phyloP scores from a whole-genome alignment of 1,140 invertebrate species.

The Kradibia gibbosae region DNA sequence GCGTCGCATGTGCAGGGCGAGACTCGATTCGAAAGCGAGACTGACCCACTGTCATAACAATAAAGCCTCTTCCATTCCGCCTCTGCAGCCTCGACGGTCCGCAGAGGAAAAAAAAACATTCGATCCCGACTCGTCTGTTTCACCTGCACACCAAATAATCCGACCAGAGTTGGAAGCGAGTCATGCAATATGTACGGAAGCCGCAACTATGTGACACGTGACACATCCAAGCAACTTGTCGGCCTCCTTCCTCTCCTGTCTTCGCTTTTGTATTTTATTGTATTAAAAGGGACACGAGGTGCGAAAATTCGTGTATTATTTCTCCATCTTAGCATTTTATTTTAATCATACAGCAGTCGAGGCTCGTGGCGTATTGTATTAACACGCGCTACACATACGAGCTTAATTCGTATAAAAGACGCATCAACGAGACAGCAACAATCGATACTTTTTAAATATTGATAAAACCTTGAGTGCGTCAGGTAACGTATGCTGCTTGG shows the following conservation, averaged over 20 bases:
- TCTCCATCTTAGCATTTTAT: too few species aligned
- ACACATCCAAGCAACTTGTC: background rate
- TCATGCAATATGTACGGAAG: background rate
- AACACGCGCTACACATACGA: background rate
- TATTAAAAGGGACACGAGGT: background rate
- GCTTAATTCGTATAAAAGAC: background rate
- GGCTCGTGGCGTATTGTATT: too few species aligned
- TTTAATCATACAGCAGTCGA: too few species aligned
- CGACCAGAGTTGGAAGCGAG: background rate
- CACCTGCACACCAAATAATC: constrained; percentile 2
- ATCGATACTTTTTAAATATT: background rate
- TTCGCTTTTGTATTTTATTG: background rate
- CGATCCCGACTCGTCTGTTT: background rate
- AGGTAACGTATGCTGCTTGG: background rate
- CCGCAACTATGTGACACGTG: background rate
- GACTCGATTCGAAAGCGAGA: constrained; percentile 8
- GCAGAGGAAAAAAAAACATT: too few species aligned
- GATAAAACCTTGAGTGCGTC: background rate
- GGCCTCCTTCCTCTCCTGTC: background rate
- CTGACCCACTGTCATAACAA: constrained; percentile 11
- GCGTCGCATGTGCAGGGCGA: background rate
- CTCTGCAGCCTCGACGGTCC: background rate
- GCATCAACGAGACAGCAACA: background rate
- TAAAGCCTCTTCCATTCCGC: background rate
- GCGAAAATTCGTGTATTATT: too few species aligned